These are phyloP conservation scores for Caerostris darwini DNA, from an alignment of 1,140 invertebrate species.

Conservation along the genomic window DNA sequence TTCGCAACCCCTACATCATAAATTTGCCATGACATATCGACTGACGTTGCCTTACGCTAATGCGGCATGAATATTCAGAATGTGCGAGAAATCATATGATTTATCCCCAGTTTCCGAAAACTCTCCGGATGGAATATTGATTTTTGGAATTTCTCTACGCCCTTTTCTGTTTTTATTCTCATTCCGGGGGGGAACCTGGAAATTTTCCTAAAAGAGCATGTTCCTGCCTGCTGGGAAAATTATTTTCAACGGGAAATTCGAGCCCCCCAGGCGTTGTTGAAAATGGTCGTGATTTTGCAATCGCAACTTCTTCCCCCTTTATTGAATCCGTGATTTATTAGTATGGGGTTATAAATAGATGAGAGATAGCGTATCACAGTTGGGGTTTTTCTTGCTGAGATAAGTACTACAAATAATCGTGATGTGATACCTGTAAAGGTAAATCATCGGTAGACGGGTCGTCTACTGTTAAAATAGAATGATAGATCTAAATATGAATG, in stretches of 20 bases:
- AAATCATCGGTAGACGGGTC: background rate
- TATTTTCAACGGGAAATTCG: constrained; percentile 59
- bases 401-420: constrained; percentile 19
- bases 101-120: constrained; percentile 66
- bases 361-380: constrained; percentile 32
- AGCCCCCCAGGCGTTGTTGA: constrained; percentile 10
- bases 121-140: constrained; percentile 64
- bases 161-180: constrained; percentile 40
- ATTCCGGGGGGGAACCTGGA: background rate
- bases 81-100: constrained; percentile 70
- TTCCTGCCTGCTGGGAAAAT: constrained; percentile 52
- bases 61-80: constrained; percentile 76
- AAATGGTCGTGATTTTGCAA: constrained; percentile 60
- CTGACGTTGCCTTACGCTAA: constrained; percentile 54
- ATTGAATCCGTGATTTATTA: constrained; percentile 66
- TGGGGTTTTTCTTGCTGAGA: background rate
- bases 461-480: background rate
- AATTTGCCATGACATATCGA: constrained; percentile 74
- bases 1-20: constrained; percentile 71
- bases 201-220: constrained; percentile 37
- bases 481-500: constrained; percentile 36
- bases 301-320: constrained; percentile 33
- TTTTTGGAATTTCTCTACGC: constrained; percentile 69
- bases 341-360: constrained; percentile 61
- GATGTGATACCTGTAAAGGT: constrained; percentile 28